Percentiles rank a stretch among this genome's conserved stretches.
Conservation (phyloP, 2,113 vertebrate species). For the Cyphomyrus discorhynchus region DNA sequence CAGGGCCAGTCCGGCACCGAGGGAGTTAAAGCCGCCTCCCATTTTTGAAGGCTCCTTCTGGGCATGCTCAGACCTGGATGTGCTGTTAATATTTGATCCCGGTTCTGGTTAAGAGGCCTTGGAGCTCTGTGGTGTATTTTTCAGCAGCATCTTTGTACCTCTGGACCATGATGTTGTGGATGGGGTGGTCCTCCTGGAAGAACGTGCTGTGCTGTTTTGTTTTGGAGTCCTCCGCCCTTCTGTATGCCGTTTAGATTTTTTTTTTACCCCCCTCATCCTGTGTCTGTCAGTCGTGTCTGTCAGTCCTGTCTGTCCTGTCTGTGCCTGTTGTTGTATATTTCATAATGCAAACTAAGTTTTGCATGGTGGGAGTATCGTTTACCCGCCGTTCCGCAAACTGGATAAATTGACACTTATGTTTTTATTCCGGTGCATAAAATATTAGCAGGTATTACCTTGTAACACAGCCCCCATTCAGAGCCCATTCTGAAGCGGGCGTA, state of each 20-base stretch:
- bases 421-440: background rate
- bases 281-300: too few relatives aligned
- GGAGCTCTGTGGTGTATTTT: background rate
- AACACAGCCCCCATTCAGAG: background rate
- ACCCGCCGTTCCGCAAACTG: background rate
- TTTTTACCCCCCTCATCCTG: background rate
- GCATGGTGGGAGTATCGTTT: background rate
- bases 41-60: constrained; percentile 48
- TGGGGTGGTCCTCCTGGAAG: background rate
- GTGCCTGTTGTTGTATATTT: background rate
- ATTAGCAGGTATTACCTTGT: background rate
- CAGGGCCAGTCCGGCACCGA: constrained; percentile 46
- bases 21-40: constrained; percentile 52
- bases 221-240: background rate
- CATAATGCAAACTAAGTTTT: background rate
- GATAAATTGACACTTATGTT: background rate
- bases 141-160: background rate
- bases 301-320: too few relatives aligned
- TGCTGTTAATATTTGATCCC: constrained; percentile 45
- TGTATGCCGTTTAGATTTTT: background rate
- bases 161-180: background rate
- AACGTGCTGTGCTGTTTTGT: background rate
- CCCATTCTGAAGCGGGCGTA: background rate
- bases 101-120: constrained; percentile 8
- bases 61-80: constrained; percentile 36